Base-by-base conservation (phyloP, 2,888 invertebrate species). In the Caenorhabditis sp. region DNA sequence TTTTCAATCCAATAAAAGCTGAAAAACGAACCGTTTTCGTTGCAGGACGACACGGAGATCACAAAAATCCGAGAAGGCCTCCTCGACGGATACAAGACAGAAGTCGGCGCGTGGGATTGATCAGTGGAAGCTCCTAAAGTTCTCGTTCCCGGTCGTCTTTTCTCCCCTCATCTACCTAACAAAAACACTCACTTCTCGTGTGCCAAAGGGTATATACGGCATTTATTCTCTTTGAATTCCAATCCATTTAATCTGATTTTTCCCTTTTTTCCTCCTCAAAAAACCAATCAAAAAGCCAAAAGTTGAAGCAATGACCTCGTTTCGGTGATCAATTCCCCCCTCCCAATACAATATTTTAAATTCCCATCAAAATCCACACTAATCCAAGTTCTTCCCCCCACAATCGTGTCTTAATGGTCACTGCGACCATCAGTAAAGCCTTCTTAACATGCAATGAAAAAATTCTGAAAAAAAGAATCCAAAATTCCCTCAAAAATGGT, bases 11-110 rank as follows among this genome's bases (percentile, higher is more conserved):
- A n/a, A n/a, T n/a, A n/a, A n/a, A 22, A 47, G 15, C 8, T 35
- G 26, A 56, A 20, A 51, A 32, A 28, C 50, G 2, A 24, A 24
- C 15, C 6, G 15, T 47, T 32, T 47, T 62, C 13, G 11, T 65
- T 83, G 50, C 80, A 84, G 83, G 84, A 84, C 40, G 88, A 87
- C 32, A 77, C 56, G 47, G 98, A 98, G 94, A 99, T 99, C 94
- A 95, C 98, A 94, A 98, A 98, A 95, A 98, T 99, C 93, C 98
- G 98, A 94, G 98, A 98, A 94, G 97, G 97, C 94, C 98, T 99
- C 97, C 97, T 98, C 94, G 98, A 98, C 94, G 98, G 98, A 94
- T 98, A 97, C 24, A 74, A 18, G 55, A 47, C 62, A 35, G 64
- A 67, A 60, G 58, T 51, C 1, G 50, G 53, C 20, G 35, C 50